Evolutionary conservation across 2,113 vertebrate genomes (phyloP).

Genomic region (Spea bombifrons): DNA sequence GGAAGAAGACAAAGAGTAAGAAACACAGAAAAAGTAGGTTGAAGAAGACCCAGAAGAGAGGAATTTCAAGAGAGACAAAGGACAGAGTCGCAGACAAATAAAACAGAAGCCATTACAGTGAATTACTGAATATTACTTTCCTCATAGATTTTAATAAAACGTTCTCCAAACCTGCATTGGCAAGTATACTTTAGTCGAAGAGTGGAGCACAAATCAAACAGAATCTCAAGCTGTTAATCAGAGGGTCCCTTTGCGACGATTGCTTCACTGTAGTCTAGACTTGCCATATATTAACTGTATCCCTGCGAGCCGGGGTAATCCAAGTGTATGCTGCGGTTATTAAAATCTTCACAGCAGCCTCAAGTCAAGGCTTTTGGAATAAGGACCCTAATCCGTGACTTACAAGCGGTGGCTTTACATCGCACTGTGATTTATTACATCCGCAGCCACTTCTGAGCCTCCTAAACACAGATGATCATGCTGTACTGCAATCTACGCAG

Average conservation of each 20-base stretch:
- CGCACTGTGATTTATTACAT: slow-evolving; percentile 2
- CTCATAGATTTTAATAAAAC: too few relatives aligned
- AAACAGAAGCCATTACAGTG: too few relatives aligned
- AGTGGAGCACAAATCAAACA: neutral
- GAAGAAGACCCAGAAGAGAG: too few relatives aligned
- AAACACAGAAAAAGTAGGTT: too few relatives aligned
- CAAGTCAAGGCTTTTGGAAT: slow-evolving; percentile 9
- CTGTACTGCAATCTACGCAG: neutral
- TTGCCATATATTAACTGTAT: slow-evolving; percentile 2
- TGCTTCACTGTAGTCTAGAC: slow-evolving; percentile 5
- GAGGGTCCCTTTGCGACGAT: neutral
- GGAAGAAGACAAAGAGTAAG: too few relatives aligned
- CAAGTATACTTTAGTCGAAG: too few relatives aligned
- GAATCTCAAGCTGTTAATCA: slow-evolving; percentile 6
- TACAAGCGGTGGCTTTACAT: slow-evolving; percentile 5
- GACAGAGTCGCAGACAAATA: too few relatives aligned
- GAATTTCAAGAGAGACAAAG: too few relatives aligned
- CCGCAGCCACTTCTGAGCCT: slow-evolving; percentile 2
- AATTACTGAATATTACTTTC: too few relatives aligned
- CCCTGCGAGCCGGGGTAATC: neutral
- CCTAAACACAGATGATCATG: neutral
- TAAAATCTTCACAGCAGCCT: neutral
- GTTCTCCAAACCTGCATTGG: too few relatives aligned
- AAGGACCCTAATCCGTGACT: slow-evolving; percentile 22
- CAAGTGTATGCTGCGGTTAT: neutral